Evolutionary conservation across 2,888 invertebrate species (phyloP), one percentile per base, ranked within the genome.

Genomic region (Quadriops clusia): DNA sequence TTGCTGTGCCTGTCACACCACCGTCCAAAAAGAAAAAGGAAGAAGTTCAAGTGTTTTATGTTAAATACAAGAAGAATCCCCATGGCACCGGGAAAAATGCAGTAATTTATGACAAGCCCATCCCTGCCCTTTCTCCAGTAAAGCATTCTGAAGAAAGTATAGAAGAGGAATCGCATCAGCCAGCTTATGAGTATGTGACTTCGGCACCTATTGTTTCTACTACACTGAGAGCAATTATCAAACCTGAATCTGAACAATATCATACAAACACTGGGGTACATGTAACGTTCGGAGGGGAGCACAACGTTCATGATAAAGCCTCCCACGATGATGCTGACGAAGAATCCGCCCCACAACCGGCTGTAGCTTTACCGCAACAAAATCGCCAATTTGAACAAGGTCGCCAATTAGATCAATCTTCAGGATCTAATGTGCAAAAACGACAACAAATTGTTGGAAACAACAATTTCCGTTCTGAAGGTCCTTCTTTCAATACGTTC

Each of bases 41-140:
- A 52, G 84, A 86, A 15, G 84, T 87, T 20, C 87, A 89, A 49
- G 89, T 89, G 1, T 89, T 85, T 54, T 89, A 87, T 51, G 87
- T 89, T 0, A 87, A 87, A 58, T 89, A 89, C 53, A 84, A 85
- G 53, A 86, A 87, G 55, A 84, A 86, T 49, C 80, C 73, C 2
- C 64, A 75, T 44, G 72, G 80, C 8, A 67, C 74, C 42, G 72
- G 74, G 0, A 74, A 78, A 43, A 70, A 77, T 26, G 76, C 79
- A 42, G 70, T 86, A 7, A 72, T 85, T 29, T 78, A 86, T 51
- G 86, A 86, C 36, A 71, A 77, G 39, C 86, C 86, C 0, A 67
- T 86, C 12, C 79, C 85, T 5, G 85, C 86, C 5, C 63, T 86
- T 12, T 75, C 79, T 17, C 81, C 82, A 2, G 65, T 74, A 36